Evolutionary conservation across 2,888 invertebrate genomes (phyloP), one percentile per base, ranked within the genome.

Genomic region (Horisme vitalbata): DNA sequence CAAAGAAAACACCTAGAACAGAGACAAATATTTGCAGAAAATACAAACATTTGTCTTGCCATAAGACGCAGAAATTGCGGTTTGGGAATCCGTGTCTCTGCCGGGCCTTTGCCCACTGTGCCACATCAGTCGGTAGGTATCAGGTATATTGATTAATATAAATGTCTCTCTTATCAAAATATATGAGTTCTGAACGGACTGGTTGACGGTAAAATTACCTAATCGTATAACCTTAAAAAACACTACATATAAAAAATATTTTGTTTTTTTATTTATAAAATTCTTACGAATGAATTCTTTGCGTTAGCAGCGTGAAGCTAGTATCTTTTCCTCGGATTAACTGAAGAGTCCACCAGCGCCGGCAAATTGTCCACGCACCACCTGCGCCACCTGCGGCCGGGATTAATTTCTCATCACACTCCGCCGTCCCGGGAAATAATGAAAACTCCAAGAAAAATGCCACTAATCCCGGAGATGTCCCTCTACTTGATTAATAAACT

Each of bases 321-420:
- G 44, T 37, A 32, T 47, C 61, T 63, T 65, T 68, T 63, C 61
- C 63, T 62, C 49, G 68, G 69, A 71, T 72, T 71, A 72, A 55
- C 56, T 15, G 52, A 48, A 50, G 52, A 48, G 41, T 46, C 52
- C 41, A 30, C 30, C 46, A 47, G 52, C 44, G 69, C 69, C 65
- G 68, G 79, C 61, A 78, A 79, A 83, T 82, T 78, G 80, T 75
- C 70, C 71, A 65, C 66, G 60, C 55, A 56, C 57, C 86, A 83
- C 81, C 84, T 83, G 85, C 73, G 71, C 60, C 83, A 80, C 82
- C 83, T 83, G 80, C 77, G 59, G 63, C 71, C 65, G 65, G 84
- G 88, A 87, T 88, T 88, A 88, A 87, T 88, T 84, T 85, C 87
- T 87, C 85, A 87, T 88, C 86, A 87, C 79, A 74, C 67, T 69